Conservation (phyloP, 2,888 invertebrate species). For the Clivina fossor region DNA sequence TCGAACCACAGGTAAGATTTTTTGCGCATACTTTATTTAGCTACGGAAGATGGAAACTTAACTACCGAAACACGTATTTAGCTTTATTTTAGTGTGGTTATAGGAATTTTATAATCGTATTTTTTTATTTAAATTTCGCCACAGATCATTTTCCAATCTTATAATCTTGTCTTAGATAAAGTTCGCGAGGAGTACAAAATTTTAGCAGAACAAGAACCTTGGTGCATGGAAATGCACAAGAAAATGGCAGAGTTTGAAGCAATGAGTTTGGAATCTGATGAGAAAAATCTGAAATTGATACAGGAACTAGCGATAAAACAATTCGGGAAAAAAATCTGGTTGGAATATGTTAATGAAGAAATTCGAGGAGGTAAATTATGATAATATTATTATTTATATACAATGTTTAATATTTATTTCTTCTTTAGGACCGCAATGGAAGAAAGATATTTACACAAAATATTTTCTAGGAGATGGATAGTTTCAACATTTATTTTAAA, state of each 20-base stretch:
- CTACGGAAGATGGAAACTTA: too few relatives aligned
- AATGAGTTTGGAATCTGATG: constrained; percentile 21
- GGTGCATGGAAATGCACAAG: constrained; percentile 23
- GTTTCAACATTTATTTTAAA: too few relatives aligned
- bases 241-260: constrained; percentile 29
- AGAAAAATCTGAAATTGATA: constrained; percentile 15
- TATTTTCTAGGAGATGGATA: constrained; percentile 7
- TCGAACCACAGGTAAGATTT: too few relatives aligned
- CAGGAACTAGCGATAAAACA: constrained; percentile 14
- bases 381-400: not conserved
- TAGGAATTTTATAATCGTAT: too few relatives aligned
- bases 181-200: constrained; percentile 22
- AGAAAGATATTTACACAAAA: constrained; percentile 22
- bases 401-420: not conserved
- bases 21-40: too few relatives aligned
- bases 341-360: constrained; percentile 23
- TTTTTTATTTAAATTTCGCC: too few relatives aligned
- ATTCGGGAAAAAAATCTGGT: constrained; percentile 19
- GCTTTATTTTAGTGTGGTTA: too few relatives aligned
- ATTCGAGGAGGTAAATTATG: constrained; percentile 28
- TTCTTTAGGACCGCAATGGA: constrained; percentile 22
- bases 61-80: too few relatives aligned
- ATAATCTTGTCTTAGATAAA: constrained; percentile 8
- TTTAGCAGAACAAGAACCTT: constrained; percentile 17
- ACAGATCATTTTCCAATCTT: too few relatives aligned